Base-by-base conservation (phyloP, 2,113 vertebrate species). In the Chaenogobius annularis region DNA sequence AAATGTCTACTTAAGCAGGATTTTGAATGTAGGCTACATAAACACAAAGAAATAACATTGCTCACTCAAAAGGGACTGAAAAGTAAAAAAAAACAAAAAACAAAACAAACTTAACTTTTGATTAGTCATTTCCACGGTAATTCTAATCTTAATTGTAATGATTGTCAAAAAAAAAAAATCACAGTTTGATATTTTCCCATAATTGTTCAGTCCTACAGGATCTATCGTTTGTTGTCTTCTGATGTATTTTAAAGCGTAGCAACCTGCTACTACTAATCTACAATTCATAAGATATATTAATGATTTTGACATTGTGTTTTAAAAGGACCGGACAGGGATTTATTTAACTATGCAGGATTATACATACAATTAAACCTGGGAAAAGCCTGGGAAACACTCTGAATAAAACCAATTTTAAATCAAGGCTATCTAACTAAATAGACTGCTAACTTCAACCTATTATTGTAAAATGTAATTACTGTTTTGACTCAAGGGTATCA, bases 381-480 rank as follows among this genome's bases (percentile, higher is more conserved):
- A 40, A 40, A 40, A 40, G 8, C 37, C 26, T 31, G 26, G 8
- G 47, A 15, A 48, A 13, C 6, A 48, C 6, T 48, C 6, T 48
- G 47, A 48, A 48, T 13, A 48, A 17, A 17, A 48, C 15, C 47
- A 15, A 48, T 4, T 17, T 15, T 48, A 48, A 48, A 17, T 48
- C 14, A 52, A 52, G 48, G 19, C 48, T 52, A 2, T 50, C 14
- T 19, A n/a, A 52, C 48, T 54, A 54, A 54, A n/a, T n/a, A 54
- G 1, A 54, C 19, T 1, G 14, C 55, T 55, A 55, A 22, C 22
- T 58, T 58, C 5, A 12, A 26, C 23, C 20, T 58, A 58, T 26
- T 26, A 6, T 23, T 35, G 76, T 67, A 71, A 80, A 87, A 82
- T 85, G 37, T 1, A 73, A 86, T 84, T 72, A 80, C 80, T 80